Evolutionary conservation across 1,140 invertebrate genomes (phyloP), one percentile per base, ranked within the genome.

Genomic region (Pararge aegeria): DNA sequence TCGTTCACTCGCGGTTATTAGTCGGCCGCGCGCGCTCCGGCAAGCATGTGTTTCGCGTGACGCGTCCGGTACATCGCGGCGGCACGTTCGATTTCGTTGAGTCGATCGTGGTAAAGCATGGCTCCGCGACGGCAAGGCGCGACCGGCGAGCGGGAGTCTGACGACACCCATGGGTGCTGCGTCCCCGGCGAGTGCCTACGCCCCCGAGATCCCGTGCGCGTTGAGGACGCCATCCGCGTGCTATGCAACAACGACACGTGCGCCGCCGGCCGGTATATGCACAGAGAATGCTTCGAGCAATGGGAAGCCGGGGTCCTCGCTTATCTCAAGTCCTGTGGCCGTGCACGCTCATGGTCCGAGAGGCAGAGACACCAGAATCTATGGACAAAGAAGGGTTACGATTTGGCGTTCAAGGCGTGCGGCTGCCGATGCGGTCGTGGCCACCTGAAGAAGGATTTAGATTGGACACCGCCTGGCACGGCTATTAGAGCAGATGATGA

Each of bases 311-410:
- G 93, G 5, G 95, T 98, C 13, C 92, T 98, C 59, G 94, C 94
- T 29, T 98, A 96, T 77, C 92, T 98, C 42, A 96, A 97, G 78
- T 95, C 95, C 5, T 97, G 95, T 88, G 97, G 97, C 10, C 90
- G 97, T 13, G 97, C 97, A 1, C 92, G 97, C 13, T 96, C 95
- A 52, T 98, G 97, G 97, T 97, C 96, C 19, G 97, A 98, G 81
- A 93, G 97, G 44, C 97, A 99, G 86, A 93, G 97, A 13, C 93
- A 96, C 65, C 97, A 98, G 89, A 98, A 99, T 82, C 90, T 99
- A 55, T 99, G 98, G 98, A 98, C 97, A 34, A 98, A 98, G 89
- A 98, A 98, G 87, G 97, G 97, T 10, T 98, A 98, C 90, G 97
- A 99, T 85, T 90, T 98, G 78, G 96, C 97, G 0, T 96, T 95